Conservation (phyloP, 2,888 invertebrate genomes). For the Calameuta pallipes region DNA sequence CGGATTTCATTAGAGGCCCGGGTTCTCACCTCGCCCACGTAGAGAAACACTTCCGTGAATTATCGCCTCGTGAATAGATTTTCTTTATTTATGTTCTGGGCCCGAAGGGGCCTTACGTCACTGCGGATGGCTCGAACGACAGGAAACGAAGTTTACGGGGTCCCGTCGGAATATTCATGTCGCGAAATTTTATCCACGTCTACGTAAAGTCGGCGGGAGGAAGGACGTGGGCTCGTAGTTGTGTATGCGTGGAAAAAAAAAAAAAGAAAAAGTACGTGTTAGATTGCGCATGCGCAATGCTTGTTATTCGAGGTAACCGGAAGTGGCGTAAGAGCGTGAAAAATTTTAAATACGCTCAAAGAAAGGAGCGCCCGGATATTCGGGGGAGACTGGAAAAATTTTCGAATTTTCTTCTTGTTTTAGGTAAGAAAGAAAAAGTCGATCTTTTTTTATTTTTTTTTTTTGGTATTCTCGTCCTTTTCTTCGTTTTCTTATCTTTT, state of each 20-base stretch:
- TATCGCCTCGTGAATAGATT: background rate
- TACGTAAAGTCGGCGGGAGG: background rate
- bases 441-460: too few species aligned
- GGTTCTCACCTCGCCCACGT: slow-evolving; percentile 43
- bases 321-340: slow-evolving; percentile 9
- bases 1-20: slow-evolving; percentile 42
- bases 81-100: background rate
- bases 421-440: too few species aligned
- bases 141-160: slow-evolving; percentile 48
- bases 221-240: slow-evolving; percentile 2
- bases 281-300: slow-evolving; percentile 18
- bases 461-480: too few species aligned
- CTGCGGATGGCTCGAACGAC: slow-evolving; percentile 27
- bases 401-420: background rate
- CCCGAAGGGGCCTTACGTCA: background rate
- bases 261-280: slow-evolving; percentile 16
- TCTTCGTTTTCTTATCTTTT: too few species aligned
- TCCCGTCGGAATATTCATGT: slow-evolving; percentile 49
- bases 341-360: slow-evolving; percentile 7
- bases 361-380: slow-evolving; percentile 24
- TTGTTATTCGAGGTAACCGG: slow-evolving; percentile 26
- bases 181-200: slow-evolving; percentile 39
- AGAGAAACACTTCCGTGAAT: slow-evolving; percentile 10
- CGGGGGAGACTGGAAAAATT: background rate
- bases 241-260: slow-evolving; percentile 13